phyloP scores from a whole-genome alignment of 2,113 vertebrate genomes.

The Aphyosemion australe region DNA sequence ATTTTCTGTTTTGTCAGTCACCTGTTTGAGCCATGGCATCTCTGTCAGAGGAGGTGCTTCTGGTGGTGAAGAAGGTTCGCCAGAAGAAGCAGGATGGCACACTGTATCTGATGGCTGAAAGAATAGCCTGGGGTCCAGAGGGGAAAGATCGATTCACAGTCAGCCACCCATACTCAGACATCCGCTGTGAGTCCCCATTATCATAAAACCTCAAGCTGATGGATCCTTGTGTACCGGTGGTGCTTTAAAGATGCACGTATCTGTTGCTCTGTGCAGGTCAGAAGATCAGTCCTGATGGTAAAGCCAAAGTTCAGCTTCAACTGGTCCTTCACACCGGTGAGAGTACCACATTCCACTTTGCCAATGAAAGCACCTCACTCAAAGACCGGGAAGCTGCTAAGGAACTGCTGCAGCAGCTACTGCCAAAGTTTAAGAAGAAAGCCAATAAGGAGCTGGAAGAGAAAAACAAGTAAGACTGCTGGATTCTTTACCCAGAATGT shows the following conservation, averaged over 20 bases:
- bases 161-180: constrained; percentile 96
- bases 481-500: not conserved
- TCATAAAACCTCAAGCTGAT: not conserved
- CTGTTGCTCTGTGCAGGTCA: constrained; percentile 82
- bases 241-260: not conserved
- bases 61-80: constrained; percentile 95
- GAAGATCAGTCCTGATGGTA: constrained; percentile 99
- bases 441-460: constrained; percentile 98
- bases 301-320: constrained; percentile 98
- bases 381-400: constrained; percentile 95
- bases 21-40: constrained; percentile 85
- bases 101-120: constrained; percentile 96
- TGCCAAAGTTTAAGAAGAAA: constrained; percentile 98
- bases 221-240: not conserved
- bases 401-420: constrained; percentile 95
- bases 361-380: constrained; percentile 92
- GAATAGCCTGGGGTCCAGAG: constrained; percentile 96
- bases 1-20: constrained; percentile 25
- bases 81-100: constrained; percentile 98
- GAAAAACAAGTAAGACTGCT: constrained; percentile 89
- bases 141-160: constrained; percentile 97
- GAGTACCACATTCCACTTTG: constrained; percentile 96
- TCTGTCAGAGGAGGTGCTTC: constrained; percentile 95
- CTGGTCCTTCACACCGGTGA: constrained; percentile 95
- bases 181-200: constrained; percentile 89